These are phyloP conservation scores for Dipus sagitta DNA, from an alignment of 2,797 vertebrate genomes.

Conservation along the genomic window DNA sequence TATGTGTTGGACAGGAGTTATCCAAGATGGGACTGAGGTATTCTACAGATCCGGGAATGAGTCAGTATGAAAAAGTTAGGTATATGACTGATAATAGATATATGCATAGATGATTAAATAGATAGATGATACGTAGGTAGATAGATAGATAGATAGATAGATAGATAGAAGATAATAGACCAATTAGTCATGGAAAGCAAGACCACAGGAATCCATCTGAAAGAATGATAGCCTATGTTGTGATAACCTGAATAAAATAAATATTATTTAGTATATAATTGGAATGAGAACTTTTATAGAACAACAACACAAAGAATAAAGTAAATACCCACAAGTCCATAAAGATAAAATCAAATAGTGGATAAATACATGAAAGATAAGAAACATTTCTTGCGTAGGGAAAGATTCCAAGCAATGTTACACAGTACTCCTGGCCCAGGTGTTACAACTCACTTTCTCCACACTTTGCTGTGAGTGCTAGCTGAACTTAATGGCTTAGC, in stretches of 20 bases:
- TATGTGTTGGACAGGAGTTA: neutral
- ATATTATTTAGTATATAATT: neutral
- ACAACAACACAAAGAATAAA: neutral
- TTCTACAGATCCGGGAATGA: neutral
- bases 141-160: no score
- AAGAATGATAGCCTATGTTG: neutral
- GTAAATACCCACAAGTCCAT: neutral
- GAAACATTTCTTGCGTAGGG: neutral
- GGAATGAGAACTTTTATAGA: neutral
- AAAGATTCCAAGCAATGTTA: neutral
- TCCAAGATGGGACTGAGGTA: neutral
- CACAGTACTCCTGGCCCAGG: neutral
- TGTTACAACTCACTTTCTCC: neutral
- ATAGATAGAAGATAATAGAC: neutral
- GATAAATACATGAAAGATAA: neutral
- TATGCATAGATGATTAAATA: no score
- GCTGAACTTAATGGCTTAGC: neutral
- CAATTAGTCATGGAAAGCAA: neutral
- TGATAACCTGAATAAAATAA: conserved; percentile 39
- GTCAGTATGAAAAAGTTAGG: neutral
- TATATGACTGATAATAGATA: neutral
- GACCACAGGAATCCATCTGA: neutral
- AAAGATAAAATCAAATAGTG: neutral
- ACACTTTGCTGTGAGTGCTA: neutral
- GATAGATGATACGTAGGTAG: no score